Percentiles rank a stretch among this genome's conserved stretches.
Conservation (phyloP, 2,113 vertebrate species). For the Nothobranchius furzeri region DNA sequence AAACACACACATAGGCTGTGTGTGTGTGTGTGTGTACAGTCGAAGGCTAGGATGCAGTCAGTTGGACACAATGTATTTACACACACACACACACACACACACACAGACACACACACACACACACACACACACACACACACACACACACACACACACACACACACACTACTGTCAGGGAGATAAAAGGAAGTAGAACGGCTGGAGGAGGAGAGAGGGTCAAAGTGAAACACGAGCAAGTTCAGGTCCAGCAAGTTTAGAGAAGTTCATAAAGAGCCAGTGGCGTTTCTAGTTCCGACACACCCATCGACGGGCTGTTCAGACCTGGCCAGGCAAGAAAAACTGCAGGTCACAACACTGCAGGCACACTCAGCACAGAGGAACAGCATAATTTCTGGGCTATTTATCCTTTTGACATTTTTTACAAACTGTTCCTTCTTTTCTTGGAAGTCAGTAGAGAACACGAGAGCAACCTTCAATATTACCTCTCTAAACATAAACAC, state of each 20-base stretch:
- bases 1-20: conserved; percentile 9
- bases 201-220: conserved; percentile 22
- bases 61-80: conserved; percentile 22
- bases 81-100: not conserved
- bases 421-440: conserved; percentile 22
- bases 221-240: conserved; percentile 47
- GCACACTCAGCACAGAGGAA: conserved; percentile 12
- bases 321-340: conserved; percentile 75
- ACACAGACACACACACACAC: too few relatives aligned
- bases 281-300: conserved; percentile 44
- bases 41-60: conserved; percentile 21
- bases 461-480: not conserved
- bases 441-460: conserved; percentile 5
- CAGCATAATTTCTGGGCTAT: conserved; percentile 22
- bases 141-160: not conserved
- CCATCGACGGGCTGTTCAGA: conserved; percentile 54
- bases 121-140: too few relatives aligned
- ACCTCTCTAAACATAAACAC: not conserved
- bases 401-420: conserved; percentile 14
- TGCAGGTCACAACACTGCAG: conserved; percentile 60
- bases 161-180: conserved; percentile 18
- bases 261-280: conserved; percentile 46
- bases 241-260: conserved; percentile 47
- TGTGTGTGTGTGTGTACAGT: conserved; percentile 3
- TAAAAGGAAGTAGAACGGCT: conserved; percentile 11